Evolutionary conservation across 2,797 vertebrate genomes (phyloP).

Genomic region (Poeciliopsis infans): DNA sequence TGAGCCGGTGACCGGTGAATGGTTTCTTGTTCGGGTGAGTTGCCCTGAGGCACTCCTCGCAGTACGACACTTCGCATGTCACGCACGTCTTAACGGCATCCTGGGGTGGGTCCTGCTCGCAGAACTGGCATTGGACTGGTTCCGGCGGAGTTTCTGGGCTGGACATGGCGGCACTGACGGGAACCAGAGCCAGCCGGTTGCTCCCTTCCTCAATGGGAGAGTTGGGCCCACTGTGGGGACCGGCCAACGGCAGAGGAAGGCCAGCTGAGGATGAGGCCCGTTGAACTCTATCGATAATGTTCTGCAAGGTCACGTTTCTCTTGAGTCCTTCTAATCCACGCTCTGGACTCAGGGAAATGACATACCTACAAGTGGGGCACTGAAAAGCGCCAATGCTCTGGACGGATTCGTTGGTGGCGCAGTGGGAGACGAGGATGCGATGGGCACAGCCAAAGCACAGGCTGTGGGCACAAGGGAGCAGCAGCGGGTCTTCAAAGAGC

Average conservation of each 20-base stretch:
- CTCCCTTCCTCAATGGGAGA: conserved; percentile 90
- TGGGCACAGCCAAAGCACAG: conserved; percentile 95
- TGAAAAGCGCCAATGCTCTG: conserved; percentile 94
- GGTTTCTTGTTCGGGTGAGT: conserved; percentile 98
- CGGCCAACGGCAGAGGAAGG: conserved; percentile 64
- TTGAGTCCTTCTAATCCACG: conserved; percentile 95
- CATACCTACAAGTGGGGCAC: conserved; percentile 96
- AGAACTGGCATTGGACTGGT: conserved; percentile 95
- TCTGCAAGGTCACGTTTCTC: conserved; percentile 96
- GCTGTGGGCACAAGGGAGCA: conserved; percentile 96
- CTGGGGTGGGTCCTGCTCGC: conserved; percentile 94
- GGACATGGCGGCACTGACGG: conserved; percentile 85
- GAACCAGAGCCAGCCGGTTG: conserved; percentile 82
- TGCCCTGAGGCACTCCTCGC: conserved; percentile 92
- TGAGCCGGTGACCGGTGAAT: conserved; percentile 93
- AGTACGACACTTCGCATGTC: conserved; percentile 97
- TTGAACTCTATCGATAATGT: conserved; percentile 95
- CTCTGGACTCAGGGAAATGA: conserved; percentile 91
- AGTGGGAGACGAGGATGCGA: conserved; percentile 94
- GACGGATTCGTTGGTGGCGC: conserved; percentile 91
- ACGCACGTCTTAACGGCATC: conserved; percentile 95
- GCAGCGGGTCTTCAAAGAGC: conserved; percentile 96
- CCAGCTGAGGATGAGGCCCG: conserved; percentile 83
- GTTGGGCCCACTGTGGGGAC: conserved; percentile 89
- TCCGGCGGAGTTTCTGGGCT: conserved; percentile 82